phyloP scores from a whole-genome alignment of 92 coral and sea anemone species.

The Phenganax marumi region DNA sequence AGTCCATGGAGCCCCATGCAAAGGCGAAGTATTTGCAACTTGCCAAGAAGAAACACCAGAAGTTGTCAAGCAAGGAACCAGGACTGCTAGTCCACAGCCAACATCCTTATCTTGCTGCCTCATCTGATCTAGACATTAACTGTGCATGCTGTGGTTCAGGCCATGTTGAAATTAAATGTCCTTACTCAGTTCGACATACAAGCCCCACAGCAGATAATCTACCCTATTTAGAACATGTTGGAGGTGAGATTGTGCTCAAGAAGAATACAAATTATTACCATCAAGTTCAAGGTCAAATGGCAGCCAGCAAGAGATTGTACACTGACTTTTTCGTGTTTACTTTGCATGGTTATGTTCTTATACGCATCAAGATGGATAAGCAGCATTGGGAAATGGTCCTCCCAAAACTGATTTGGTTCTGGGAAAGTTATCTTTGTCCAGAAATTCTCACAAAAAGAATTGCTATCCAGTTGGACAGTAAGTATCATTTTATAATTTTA shows the following conservation, averaged over 20 bases:
- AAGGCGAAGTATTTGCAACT: conserved; percentile 1
- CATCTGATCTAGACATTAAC: conserved; percentile 6
- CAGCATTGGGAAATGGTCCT: conserved; percentile 8
- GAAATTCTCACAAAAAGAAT: conserved; percentile 1
- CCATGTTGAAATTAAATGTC: too few species aligned
- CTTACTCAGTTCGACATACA: conserved; percentile 3
- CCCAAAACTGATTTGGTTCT: conserved; percentile 1
- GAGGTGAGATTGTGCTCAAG: conserved; percentile 8
- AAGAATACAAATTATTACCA: conserved; percentile 4
- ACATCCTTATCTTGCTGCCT: conserved; percentile 8
- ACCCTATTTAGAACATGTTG: not conserved
- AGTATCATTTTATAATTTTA: not conserved
- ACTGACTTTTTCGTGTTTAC: too few species aligned
- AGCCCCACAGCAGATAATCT: not conserved
- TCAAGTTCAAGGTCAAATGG: conserved; percentile 7
- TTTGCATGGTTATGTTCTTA: too few species aligned
- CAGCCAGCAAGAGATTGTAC: conserved; percentile 1
- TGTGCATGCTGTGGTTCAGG: conserved; percentile 3
- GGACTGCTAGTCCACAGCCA: conserved; percentile 10
- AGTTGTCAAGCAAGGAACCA: conserved; percentile 1
- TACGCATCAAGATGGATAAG: conserved; percentile 3
- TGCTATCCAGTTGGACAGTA: conserved; percentile 1
- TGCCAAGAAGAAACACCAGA: conserved; percentile 8
- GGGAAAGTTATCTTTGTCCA: conserved; percentile 6
- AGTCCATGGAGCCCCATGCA: conserved; percentile 3